Evolutionary conservation across 2,113 vertebrate species (phyloP), one percentile per base, ranked within the genome.

Genomic region (Tauraco erythrolophus): DNA sequence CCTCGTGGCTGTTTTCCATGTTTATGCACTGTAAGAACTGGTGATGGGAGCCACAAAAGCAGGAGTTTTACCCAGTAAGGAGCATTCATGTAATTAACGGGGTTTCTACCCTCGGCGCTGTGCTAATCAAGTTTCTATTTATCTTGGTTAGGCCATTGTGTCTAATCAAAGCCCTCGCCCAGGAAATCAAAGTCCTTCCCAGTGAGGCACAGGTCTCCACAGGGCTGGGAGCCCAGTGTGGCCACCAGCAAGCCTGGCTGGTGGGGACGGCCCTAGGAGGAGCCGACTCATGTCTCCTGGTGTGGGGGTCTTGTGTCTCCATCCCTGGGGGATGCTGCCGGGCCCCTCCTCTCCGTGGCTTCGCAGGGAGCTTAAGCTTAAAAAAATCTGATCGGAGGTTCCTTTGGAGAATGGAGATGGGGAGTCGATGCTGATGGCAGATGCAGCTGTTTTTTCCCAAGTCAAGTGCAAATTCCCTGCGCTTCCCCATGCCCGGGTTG

Each of bases 1-100:
- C 53, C 60, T 1, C 12, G 11, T 2, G 30, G 57, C 7, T 3
- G 2, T 68, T 79, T 45, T 10, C 71, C 39, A 0, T 2, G 9
- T 1, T 25, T 22, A 2, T 9, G 61, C 79, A 15, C 9, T 11
- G 0, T 2, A 22, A 6, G 2, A 56, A 18, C 10, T 2, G 2
- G 10, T 0, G 39, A 6, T 0, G 19, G 75, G 4, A 14, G 57
- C 37, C 46, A 24, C 58, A 1, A 19, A 30, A 61, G 33, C 48
- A 14, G 56, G 9, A 7, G 46, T 22, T 82, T 14, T 17, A 21
- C 46, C 30, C 31, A 2, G 19, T 6, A 9, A 62, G 61, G 19
- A 28, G 58, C 6, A 1, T 6, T 51, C 56, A 1, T 3, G 7
- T 7, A 23, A 76, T 57, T 39, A 70, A 30, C 3, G 3, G 80